phyloP scores from a whole-genome alignment of 2,797 vertebrate species.

The Brachymystax lenok region DNA sequence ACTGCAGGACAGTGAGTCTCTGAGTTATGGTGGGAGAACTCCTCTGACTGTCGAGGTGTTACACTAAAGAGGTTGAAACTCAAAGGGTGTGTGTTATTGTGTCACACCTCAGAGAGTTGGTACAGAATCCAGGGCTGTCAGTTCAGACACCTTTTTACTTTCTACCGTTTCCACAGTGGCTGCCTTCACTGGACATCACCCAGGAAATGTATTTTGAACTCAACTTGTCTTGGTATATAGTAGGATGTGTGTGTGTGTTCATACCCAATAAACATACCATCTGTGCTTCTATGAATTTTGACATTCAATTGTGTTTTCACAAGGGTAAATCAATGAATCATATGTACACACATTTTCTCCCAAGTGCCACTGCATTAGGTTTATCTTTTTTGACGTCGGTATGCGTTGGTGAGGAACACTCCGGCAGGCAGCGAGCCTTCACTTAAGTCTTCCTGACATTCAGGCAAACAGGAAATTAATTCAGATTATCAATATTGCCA shows the following conservation, averaged over 20 bases:
- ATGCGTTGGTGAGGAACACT: too few relatives aligned
- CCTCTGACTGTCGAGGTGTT: neutral
- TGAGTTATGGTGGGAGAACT: neutral
- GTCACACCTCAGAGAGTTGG: neutral
- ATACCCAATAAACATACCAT: too few relatives aligned
- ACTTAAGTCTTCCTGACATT: neutral
- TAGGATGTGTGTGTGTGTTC: neutral
- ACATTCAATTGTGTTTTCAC: conserved; percentile 25
- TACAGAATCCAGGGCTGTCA: neutral
- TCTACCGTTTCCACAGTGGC: neutral
- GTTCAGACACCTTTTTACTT: neutral
- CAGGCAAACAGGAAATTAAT: neutral
- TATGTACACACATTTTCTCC: conserved; percentile 15
- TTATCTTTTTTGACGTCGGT: conserved; percentile 4
- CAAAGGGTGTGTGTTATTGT: neutral
- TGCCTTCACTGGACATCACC: neutral
- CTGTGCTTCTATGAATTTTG: neutral
- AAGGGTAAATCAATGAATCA: conserved; percentile 25
- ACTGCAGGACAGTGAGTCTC: neutral
- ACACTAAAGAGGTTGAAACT: neutral
- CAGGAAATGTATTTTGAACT: neutral
- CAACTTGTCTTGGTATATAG: neutral
- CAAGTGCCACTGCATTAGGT: neutral
- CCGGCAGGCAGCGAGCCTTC: neutral
- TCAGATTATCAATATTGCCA: conserved; percentile 9